phyloP scores from a whole-genome alignment of 1,140 invertebrate species.

The Globodera rostochiensis region DNA sequence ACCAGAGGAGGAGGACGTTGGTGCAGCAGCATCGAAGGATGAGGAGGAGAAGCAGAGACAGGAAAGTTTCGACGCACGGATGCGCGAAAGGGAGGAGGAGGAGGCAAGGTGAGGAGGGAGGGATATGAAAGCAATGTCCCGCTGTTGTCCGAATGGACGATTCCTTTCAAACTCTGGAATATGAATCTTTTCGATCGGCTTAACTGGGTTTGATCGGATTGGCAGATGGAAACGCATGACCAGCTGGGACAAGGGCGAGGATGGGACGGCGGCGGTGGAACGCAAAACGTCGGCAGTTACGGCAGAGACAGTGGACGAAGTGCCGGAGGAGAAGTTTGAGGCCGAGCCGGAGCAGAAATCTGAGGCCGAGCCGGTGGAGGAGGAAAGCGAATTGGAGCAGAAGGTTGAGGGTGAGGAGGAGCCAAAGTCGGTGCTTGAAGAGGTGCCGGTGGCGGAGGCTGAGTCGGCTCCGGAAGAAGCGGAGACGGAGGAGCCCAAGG shows the following conservation, averaged over 20 bases:
- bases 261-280: conserved; percentile 14
- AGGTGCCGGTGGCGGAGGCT: conserved; percentile 26
- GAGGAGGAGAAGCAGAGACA: not conserved
- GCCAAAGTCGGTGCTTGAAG: conserved; percentile 38
- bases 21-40: not conserved
- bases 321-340: not conserved
- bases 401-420: conserved; percentile 27
- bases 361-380: conserved; percentile 16
- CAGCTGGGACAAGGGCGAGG: conserved; percentile 26
- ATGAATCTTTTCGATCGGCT: no score
- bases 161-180: no score
- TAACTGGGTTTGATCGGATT: not conserved
- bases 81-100: not conserved
- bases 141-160: not conserved
- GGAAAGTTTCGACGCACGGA: not conserved
- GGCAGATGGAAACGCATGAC: conserved; percentile 23
- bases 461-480: conserved; percentile 35
- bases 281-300: conserved; percentile 14
- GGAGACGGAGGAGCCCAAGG: conserved; percentile 43
- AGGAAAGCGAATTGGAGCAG: conserved; percentile 7
- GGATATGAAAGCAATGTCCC: not conserved
- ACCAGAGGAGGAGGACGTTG: not conserved
- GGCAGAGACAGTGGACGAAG: not conserved
- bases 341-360: not conserved
- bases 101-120: not conserved